Conservation (phyloP, 2,113 vertebrate genomes). For the Podocnemis expansa region DNA sequence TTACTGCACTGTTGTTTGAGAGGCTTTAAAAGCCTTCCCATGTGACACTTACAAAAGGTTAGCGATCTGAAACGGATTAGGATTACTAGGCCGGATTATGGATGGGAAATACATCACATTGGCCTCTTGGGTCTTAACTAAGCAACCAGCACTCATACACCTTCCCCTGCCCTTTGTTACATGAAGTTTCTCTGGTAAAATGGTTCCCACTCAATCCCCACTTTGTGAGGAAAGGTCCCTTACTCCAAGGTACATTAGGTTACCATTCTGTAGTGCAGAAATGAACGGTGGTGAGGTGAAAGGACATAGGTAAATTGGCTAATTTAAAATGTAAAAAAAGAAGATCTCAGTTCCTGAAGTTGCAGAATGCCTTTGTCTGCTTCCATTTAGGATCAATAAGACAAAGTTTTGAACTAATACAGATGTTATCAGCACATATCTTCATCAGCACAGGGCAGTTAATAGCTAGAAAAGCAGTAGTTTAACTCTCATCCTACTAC, state of each 20-base stretch:
- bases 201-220: not conserved
- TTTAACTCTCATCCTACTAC: not conserved
- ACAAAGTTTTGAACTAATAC: not conserved
- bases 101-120: not conserved
- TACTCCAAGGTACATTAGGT: not conserved
- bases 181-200: not conserved
- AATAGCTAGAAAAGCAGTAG: not conserved
- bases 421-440: not conserved
- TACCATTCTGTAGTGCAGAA: not conserved
- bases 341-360: not conserved
- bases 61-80: conserved; percentile 50
- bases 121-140: not conserved
- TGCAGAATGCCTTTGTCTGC: rapidly evolving
- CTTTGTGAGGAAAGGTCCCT: not conserved
- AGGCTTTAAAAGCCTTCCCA: conserved; percentile 28
- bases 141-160: not conserved
- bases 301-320: not conserved
- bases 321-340: not conserved
- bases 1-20: conserved; percentile 13
- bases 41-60: conserved; percentile 45
- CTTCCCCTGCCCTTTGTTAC: not conserved
- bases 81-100: conserved; percentile 41
- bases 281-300: not conserved
- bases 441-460: not conserved
- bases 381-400: not conserved